Evolutionary conservation across 2,888 invertebrate species (phyloP).

Genomic region (Fragum fragum): DNA sequence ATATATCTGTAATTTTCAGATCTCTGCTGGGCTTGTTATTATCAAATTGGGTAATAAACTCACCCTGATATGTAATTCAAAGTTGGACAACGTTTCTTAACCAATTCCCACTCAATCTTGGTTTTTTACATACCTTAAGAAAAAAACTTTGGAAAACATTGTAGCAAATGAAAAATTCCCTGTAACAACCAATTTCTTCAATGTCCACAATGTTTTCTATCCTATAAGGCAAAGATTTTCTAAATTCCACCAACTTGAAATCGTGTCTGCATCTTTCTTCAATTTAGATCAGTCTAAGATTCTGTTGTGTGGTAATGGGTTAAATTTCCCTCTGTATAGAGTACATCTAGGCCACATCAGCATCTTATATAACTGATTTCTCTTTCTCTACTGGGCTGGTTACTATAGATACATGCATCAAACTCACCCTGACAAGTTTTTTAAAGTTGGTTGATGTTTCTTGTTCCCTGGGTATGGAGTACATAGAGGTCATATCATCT

Average conservation of each 20-base stretch:
- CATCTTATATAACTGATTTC: constrained; percentile 50
- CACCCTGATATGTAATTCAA: constrained; percentile 73
- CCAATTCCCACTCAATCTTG: no score
- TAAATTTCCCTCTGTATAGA: constrained; percentile 55
- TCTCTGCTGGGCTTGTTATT: constrained; percentile 52
- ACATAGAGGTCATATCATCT: constrained; percentile 57
- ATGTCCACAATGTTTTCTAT: no score
- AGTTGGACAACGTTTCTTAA: constrained; percentile 64
- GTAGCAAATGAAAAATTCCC: no score
- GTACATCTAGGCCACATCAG: constrained; percentile 53
- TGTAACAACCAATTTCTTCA: no score
- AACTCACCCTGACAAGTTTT: constrained; percentile 70
- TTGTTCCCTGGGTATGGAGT: constrained; percentile 51
- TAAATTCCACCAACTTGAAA: no score
- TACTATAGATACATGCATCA: not conserved
- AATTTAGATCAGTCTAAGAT: no score
- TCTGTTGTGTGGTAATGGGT: no score
- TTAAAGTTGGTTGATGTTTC: constrained; percentile 70
- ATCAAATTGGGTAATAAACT: no score
- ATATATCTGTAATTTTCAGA: constrained; percentile 42
- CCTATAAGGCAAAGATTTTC: no score
- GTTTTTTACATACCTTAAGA: no score
- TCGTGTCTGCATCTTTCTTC: no score
- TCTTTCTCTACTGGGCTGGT: constrained; percentile 49
- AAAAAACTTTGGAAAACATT: no score